phyloP scores from a whole-genome alignment of 2,113 vertebrate genomes.

The Garra rufa region DNA sequence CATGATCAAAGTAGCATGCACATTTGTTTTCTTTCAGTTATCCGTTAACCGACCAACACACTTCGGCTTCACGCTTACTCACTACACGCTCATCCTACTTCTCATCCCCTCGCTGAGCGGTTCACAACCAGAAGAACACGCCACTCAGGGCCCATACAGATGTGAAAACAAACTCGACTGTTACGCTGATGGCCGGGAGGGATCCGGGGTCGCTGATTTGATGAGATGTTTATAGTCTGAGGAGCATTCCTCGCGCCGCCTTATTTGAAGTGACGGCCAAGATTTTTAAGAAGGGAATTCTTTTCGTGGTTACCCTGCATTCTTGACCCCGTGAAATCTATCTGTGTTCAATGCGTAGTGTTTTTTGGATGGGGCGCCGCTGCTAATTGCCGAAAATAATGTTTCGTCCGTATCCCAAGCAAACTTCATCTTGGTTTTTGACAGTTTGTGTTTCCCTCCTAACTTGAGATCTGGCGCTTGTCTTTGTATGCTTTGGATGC shows the following conservation, averaged over 20 bases:
- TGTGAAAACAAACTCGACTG: conserved; percentile 48
- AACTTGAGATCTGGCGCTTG: background rate
- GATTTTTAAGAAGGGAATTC: conserved; percentile 13
- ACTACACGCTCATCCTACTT: background rate
- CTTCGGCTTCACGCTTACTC: background rate
- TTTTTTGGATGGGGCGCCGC: conserved; percentile 11
- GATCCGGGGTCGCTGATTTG: conserved; percentile 10
- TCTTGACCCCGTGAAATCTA: conserved; percentile 22
- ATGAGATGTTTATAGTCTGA: conserved; percentile 32
- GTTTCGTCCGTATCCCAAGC: conserved; percentile 9
- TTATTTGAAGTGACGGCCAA: conserved; percentile 31
- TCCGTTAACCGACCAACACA: conserved; percentile 13
- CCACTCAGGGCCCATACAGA: conserved; percentile 20
- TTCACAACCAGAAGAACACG: background rate
- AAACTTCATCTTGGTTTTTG: conserved; percentile 12
- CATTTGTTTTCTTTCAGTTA: conserved; percentile 4
- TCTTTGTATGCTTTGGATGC: conserved; percentile 23
- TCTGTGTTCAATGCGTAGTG: conserved; percentile 1
- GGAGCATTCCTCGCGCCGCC: conserved; percentile 18
- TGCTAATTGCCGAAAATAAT: conserved; percentile 36
- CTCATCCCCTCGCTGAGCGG: background rate
- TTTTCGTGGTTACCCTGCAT: conserved; percentile 11
- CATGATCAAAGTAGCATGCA: background rate
- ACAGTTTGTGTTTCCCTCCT: conserved; percentile 20
- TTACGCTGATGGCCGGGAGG: conserved; percentile 19